These are phyloP conservation scores for Allobates femoralis DNA, from an alignment of 2,797 vertebrate species.

Conservation along the genomic window DNA sequence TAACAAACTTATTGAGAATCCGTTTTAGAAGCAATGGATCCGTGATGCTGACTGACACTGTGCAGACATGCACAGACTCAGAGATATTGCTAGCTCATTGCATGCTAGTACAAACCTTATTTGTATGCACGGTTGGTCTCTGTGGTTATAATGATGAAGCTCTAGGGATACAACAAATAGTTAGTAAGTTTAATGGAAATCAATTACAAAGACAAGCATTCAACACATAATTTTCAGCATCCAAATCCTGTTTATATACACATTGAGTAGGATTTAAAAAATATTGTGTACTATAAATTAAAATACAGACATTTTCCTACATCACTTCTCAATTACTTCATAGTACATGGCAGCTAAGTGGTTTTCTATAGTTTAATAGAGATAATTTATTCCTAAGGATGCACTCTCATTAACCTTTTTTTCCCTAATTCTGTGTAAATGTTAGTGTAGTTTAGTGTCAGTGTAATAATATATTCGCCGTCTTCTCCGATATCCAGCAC, in stretches of 20 bases:
- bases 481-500: no score
- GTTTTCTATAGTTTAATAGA: no score
- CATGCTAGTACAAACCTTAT: neutral
- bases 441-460: no score
- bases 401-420: no score
- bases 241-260: neutral
- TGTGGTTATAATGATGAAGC: neutral
- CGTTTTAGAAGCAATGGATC: neutral
- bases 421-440: no score
- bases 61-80: neutral
- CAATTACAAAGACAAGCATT: slow-evolving; percentile 11
- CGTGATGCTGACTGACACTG: neutral
- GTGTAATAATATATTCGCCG: no score
- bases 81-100: neutral
- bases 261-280: neutral
- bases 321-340: neutral
- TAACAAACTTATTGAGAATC: neutral
- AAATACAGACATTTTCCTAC: neutral
- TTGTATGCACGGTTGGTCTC: slow-evolving; percentile 2
- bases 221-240: neutral
- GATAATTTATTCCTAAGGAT: no score
- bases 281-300: neutral
- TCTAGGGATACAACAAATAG: neutral
- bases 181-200: slow-evolving; percentile 20
- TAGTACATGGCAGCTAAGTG: no score